Evolutionary conservation across 2,113 vertebrate genomes (phyloP), one percentile per base, ranked within the genome.

Genomic region (Indicator maculatus): DNA sequence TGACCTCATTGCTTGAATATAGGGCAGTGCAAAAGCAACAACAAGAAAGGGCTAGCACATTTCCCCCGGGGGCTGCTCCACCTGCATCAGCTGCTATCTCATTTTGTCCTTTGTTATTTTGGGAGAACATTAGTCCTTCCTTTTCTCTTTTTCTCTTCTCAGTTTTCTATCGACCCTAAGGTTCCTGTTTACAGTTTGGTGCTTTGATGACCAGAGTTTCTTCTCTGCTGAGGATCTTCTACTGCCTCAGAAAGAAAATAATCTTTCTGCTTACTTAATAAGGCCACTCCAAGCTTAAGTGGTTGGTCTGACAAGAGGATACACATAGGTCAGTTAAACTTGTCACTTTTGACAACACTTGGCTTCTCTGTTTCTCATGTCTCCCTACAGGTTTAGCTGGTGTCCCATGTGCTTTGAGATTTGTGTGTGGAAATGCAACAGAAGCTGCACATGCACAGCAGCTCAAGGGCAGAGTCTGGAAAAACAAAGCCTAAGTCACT

Each of bases 231-330:
- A 28, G 45, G 23, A 38, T 58, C 45, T 66, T 20, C 20, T 56
- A 5, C 44, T 66, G 20, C 47, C 33, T 66, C 39, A 71, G 73
- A 71, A 77, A 78, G 76, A 81, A 70, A 94, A 94, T 65, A 55
- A 30, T 50, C 38, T 72, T 70, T 64, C 28, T 10, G 15, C 33
- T 76, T 76, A 36, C 39, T 39, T 70, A 55, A 44, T 75, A 78
- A 90, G 27, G 24, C 9, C 17, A 20, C 73, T 75, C 31, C 31
- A 45, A 79, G 33, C n/a, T 80, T 66, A 47, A 69, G 47, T 16
- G 16, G 13, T 45, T 72, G 28, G 27, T 28, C 53, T 76, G 64
- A 58, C 47, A 76, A 76, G 27, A 71, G 7, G 24, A 66, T 52
- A 59, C 21, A 33, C 12, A 39, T 4, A 58, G 26, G 38, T 30